Evolutionary conservation across 2,113 vertebrate genomes (phyloP).

Genomic region (Poeciliopsis occidentalis): DNA sequence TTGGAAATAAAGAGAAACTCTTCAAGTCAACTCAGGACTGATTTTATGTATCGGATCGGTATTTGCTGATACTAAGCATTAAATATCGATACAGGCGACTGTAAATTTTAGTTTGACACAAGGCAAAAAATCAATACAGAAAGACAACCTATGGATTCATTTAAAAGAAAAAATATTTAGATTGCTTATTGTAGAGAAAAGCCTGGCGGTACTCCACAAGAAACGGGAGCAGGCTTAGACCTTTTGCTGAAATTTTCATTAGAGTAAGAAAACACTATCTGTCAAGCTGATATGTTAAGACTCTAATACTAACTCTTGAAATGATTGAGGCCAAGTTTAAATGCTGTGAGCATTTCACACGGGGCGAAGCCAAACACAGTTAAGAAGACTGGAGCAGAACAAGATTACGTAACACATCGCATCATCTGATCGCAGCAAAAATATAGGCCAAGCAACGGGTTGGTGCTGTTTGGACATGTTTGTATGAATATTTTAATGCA

Average conservation of each 20-base stretch:
- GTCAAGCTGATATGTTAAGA: background rate
- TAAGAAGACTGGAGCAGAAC: conserved; percentile 23
- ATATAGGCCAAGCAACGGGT: conserved; percentile 29
- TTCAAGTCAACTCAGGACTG: no score
- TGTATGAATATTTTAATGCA: conserved; percentile 13
- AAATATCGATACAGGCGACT: no score
- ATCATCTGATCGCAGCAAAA: conserved; percentile 37
- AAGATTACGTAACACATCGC: conserved; percentile 37
- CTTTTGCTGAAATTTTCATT: no score
- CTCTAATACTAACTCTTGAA: background rate
- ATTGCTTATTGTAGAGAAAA: background rate
- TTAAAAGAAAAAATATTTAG: no score
- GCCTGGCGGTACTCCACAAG: background rate
- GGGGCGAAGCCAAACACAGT: background rate
- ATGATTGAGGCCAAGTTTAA: background rate
- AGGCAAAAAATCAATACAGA: no score
- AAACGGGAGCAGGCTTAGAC: no score
- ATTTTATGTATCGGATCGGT: no score
- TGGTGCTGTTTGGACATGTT: background rate
- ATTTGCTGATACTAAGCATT: no score
- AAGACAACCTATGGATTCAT: background rate
- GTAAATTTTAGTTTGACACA: no score
- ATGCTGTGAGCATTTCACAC: background rate
- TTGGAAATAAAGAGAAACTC: no score
- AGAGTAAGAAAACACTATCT: background rate